Conservation (phyloP, 2,888 invertebrate species). For the Scelioninae gen. 2 region DNA sequence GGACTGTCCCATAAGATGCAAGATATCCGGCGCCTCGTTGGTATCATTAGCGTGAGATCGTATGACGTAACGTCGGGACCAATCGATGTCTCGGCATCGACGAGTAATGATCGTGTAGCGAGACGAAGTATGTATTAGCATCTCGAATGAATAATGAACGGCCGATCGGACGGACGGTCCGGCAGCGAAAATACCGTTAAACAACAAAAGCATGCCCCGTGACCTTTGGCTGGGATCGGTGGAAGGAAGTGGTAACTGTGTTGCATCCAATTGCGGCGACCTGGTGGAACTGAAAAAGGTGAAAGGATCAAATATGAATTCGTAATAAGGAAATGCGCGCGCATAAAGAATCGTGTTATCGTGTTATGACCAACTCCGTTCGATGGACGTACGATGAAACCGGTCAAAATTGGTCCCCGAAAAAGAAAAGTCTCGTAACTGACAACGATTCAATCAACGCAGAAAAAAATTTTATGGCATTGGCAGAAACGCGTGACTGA, state of each 20-base stretch:
- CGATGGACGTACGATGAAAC: no score
- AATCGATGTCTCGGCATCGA: conserved; percentile 69
- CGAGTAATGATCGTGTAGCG: conserved; percentile 70
- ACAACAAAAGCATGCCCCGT: conserved; percentile 73
- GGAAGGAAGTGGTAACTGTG: conserved; percentile 55
- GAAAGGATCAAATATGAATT: conserved; percentile 55
- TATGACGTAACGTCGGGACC: conserved; percentile 72
- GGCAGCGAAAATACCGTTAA: conserved; percentile 70
- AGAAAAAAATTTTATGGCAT: no score
- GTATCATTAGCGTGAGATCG: conserved; percentile 73
- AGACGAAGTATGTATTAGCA: conserved; percentile 69
- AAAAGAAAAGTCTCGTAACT: no score
- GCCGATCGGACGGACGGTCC: conserved; percentile 63
- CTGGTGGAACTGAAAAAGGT: conserved; percentile 32
- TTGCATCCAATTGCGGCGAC: conserved; percentile 52
- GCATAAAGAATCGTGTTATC: no score
- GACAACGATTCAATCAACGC: no score
- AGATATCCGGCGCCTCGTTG: conserved; percentile 72
- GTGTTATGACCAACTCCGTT: no score
- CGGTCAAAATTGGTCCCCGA: no score
- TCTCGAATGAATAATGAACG: conserved; percentile 64
- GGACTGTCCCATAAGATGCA: conserved; percentile 63
- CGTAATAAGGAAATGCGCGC: conserved; percentile 39
- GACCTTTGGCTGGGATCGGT: conserved; percentile 67
- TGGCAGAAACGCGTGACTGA: no score